A percentile compares a stretch with the other conserved stretches of the same genome.
phyloP scores from a whole-genome alignment of 2,113 vertebrate genomes.

The Entelurus aequoreus region DNA sequence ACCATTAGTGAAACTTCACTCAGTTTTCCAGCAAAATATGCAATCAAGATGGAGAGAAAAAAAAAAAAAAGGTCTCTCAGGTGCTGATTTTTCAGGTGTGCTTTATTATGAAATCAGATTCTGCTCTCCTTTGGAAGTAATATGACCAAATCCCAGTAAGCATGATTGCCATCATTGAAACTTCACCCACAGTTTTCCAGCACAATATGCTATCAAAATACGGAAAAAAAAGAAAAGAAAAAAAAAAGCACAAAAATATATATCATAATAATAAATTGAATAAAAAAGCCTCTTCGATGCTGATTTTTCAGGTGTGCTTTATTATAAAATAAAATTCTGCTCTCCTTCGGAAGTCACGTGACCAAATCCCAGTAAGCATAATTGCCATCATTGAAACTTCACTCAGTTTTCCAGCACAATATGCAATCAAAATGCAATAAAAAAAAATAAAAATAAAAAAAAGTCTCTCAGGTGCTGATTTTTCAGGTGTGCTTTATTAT shows the following conservation, averaged over 20 bases:
- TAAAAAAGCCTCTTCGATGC: no score
- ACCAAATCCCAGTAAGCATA: no score
- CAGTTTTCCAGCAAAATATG: constrained; percentile 13
- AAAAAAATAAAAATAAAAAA: background rate
- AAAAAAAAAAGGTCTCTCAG: no score
- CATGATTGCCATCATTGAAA: no score
- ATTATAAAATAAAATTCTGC: constrained; percentile 24
- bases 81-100: constrained; percentile 3
- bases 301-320: constrained; percentile 16
- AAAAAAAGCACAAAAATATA: no score
- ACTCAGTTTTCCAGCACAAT: constrained; percentile 20
- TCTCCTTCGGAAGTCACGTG: constrained; percentile 33
- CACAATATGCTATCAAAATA: constrained; percentile 17
- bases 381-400: background rate
- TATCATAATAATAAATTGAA: no score
- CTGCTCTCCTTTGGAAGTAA: constrained; percentile 34
- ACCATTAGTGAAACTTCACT: constrained; percentile 4
- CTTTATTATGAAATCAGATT: constrained; percentile 30
- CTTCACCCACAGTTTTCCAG: no score
- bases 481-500: constrained; percentile 21
- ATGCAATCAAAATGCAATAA: constrained; percentile 9
- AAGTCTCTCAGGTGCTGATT: background rate
- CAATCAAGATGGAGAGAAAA: constrained; percentile 7
- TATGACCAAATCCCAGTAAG: no score
- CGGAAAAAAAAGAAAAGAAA: background rate